Evolutionary conservation across 1,140 invertebrate genomes (phyloP).

Genomic region (Lordiphosa clarofinis): DNA sequence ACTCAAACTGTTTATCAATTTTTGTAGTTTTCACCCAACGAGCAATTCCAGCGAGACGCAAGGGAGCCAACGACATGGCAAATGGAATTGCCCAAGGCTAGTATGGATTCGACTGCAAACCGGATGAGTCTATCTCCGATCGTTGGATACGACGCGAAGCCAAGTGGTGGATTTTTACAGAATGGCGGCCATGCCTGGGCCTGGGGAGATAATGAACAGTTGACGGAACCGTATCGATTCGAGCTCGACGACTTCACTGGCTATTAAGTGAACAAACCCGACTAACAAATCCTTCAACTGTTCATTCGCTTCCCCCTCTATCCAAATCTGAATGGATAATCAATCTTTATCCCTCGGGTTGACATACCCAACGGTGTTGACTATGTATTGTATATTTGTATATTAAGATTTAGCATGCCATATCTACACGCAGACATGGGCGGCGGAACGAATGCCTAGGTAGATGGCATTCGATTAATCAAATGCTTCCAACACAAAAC

Average conservation of each 20-base stretch:
- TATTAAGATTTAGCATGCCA: conserved; percentile 12
- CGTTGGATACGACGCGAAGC: no score
- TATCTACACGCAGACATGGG: background rate
- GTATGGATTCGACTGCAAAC: conserved; percentile 7
- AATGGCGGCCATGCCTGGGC: no score
- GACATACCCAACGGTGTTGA: conserved; percentile 1
- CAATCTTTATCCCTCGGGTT: background rate
- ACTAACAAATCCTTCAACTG: no score
- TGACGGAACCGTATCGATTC: no score
- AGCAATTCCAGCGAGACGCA: conserved; percentile 38
- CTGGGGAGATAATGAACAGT: no score
- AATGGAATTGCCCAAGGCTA: conserved; percentile 2
- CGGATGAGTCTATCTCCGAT: conserved; percentile 2
- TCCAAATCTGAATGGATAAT: background rate
- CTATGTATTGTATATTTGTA: conserved; percentile 8
- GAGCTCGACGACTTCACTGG: no score
- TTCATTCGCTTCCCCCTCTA: no score
- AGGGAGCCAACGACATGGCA: conserved; percentile 15
- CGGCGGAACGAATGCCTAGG: background rate
- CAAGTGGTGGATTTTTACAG: no score
- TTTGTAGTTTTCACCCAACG: conserved; percentile 27
- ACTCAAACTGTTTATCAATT: background rate
- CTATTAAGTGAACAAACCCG: no score
- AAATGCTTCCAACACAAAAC: conserved; percentile 50
- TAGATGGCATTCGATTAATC: conserved; percentile 22